A percentile compares a stretch with the other conserved stretches of the same genome.
Conservation (phyloP, 2,888 invertebrate species). For the Apodemia hepburni region DNA sequence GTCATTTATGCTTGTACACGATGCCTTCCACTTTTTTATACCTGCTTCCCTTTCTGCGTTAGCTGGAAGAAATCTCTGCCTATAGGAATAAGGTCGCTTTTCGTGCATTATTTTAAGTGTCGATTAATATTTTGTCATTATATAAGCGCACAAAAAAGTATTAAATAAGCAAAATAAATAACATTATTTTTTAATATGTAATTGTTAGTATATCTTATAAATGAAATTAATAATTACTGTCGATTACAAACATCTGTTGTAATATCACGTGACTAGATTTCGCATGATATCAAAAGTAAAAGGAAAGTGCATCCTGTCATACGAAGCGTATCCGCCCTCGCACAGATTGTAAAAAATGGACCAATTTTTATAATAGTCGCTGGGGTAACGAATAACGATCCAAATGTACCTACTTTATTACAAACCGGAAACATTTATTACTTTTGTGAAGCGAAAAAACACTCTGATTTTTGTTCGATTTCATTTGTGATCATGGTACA, state of each 20-base stretch:
- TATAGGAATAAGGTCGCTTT: too few species aligned
- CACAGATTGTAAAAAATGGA: constrained; percentile 70
- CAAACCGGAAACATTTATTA: constrained; percentile 74
- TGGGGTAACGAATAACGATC: constrained; percentile 49
- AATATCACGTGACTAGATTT: constrained; percentile 61
- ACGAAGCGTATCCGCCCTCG: constrained; percentile 74
- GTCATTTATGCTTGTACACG: too few species aligned
- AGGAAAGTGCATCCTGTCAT: constrained; percentile 74
- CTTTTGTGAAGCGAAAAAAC: constrained; percentile 51
- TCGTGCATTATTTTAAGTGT: too few species aligned
- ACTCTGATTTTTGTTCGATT: constrained; percentile 38
- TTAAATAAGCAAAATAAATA: too few species aligned
- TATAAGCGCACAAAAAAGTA: too few species aligned
- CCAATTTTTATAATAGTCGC: constrained; percentile 73
- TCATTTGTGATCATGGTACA: constrained; percentile 28
- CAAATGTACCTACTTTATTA: constrained; percentile 62
- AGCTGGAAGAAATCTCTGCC: too few species aligned
- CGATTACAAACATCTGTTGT: constrained; percentile 52
- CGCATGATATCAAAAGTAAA: constrained; percentile 58
- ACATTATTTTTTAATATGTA: too few species aligned
- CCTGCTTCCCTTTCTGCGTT: too few species aligned
- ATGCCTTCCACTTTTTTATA: too few species aligned
- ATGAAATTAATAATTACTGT: constrained; percentile 3
- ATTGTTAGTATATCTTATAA: background rate
- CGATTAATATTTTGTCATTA: too few species aligned